Evolutionary conservation across 2,888 invertebrate species (phyloP), one percentile per base, ranked within the genome.

Genomic region (Caenorhabditis becei): DNA sequence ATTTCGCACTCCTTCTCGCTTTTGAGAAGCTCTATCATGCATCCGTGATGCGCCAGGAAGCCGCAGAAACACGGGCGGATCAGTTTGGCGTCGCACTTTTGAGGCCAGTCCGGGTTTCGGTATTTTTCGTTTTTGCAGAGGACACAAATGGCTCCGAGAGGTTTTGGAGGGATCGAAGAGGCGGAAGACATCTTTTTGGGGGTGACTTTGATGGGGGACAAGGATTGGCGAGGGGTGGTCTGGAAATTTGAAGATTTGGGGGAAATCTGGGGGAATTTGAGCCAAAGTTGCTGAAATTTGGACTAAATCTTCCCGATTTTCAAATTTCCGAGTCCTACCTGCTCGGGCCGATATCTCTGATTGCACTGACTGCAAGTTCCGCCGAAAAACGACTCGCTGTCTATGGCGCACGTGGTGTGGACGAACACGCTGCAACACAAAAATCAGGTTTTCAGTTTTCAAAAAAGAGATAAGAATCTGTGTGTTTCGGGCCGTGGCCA

Each of bases 331-430:
- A 18, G 20, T 18, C 5, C 23, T 49, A 71, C 71, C 54, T 71
- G 71, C 32, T 71, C 74, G 5, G 74, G 74, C 2, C 66, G 65
- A 35, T 74, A 74, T 41, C 44, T 74, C 18, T 65, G 49, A 41
- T 66, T 56, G 51, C 74, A 74, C 37, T 74, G 74, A 53, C 32
- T 58, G 62, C 67, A 77, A 2, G 51, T 51, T 18, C 56, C 56
- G 28, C 71, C 81, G 20, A 78, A 78, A n/a, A 78, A 78, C n/a
- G 77, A 49, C 11, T 61, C 66, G 63, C 41, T 63, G 77, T 77
- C 69, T 44, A 77, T 56, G n/a, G 77, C 69, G 41, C 74, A 74
- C 23, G 74, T 65, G 26, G 65, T 74, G 51, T 74, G 74, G 23
- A 74, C 74, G 49, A 74, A 74, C 16, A 74, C 74, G 32, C 74